A percentile compares a stretch with the other conserved stretches of the same genome.
phyloP scores from a whole-genome alignment of 2,888 invertebrate species.

The Lasius platythorax region DNA sequence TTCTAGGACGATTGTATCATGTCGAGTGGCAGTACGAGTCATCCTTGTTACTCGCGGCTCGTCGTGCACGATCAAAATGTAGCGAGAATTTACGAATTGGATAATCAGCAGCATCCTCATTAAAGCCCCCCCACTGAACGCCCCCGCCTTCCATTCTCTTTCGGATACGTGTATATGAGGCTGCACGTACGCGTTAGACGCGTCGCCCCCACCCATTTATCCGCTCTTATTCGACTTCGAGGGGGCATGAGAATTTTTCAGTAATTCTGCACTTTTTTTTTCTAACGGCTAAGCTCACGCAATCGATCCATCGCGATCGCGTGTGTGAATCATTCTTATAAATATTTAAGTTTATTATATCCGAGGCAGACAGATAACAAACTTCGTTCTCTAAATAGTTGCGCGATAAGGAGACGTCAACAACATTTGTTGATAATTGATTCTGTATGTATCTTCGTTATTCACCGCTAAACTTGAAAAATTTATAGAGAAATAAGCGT shows the following conservation, averaged over 20 bases:
- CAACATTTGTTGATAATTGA: background rate
- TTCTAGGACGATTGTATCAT: constrained; percentile 43
- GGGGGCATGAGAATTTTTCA: constrained; percentile 58
- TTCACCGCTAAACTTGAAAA: background rate
- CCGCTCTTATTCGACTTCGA: constrained; percentile 54
- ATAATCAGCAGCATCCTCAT: constrained; percentile 90
- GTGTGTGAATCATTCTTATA: constrained; percentile 53
- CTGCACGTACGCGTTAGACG: constrained; percentile 50
- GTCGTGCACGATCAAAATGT: constrained; percentile 84
- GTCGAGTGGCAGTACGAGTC: constrained; percentile 64
- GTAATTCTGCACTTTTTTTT: constrained; percentile 68
- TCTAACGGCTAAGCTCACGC: constrained; percentile 29
- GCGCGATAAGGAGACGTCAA: background rate
- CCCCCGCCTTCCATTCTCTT: constrained; percentile 84
- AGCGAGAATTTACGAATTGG: constrained; percentile 88
- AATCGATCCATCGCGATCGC: background rate
- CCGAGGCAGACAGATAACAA: constrained; percentile 13
- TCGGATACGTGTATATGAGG: constrained; percentile 63
- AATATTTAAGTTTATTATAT: constrained; percentile 23
- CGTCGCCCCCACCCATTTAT: constrained; percentile 66
- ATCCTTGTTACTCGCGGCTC: constrained; percentile 82
- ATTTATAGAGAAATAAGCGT: background rate
- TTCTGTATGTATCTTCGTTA: background rate
- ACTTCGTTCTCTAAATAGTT: background rate
- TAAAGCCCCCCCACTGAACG: constrained; percentile 86